Conservation (phyloP, 2,797 vertebrate species). For the Stomatorhinus walkeri region DNA sequence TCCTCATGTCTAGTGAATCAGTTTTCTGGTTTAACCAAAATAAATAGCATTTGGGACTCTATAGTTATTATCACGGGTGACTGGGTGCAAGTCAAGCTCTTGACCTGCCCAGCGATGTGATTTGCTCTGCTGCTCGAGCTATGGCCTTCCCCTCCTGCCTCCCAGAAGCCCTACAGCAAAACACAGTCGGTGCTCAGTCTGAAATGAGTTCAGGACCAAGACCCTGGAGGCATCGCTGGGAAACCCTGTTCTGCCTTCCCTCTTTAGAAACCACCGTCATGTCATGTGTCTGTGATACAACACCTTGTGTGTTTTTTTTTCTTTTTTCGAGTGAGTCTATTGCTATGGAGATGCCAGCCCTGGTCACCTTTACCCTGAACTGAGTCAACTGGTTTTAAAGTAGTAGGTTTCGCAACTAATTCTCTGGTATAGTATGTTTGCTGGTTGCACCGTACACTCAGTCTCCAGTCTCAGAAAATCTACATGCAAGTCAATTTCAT, state of each 20-base stretch:
- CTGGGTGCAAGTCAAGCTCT: slow-evolving; percentile 4
- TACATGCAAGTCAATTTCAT: background rate
- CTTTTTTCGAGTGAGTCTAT: background rate
- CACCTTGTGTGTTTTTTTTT: background rate
- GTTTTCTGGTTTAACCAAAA: slow-evolving; percentile 30
- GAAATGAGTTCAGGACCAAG: background rate
- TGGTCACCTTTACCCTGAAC: background rate
- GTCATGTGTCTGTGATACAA: background rate
- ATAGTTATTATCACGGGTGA: slow-evolving; percentile 25
- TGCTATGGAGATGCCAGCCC: background rate
- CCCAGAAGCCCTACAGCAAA: background rate
- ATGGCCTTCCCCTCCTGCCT: background rate
- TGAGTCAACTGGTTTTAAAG: background rate
- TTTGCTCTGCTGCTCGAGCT: background rate
- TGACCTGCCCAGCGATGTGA: slow-evolving; percentile 11
- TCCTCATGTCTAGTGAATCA: slow-evolving; percentile 27
- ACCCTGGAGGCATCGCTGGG: background rate
- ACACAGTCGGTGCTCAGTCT: background rate
- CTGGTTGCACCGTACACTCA: background rate
- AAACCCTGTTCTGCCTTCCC: background rate
- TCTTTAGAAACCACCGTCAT: background rate
- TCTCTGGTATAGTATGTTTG: background rate
- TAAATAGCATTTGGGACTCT: slow-evolving; percentile 28
- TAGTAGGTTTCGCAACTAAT: background rate
- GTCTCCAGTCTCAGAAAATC: background rate